These are phyloP conservation scores for Drosophila setifemur DNA, from an alignment of 1,140 invertebrate species.

Conservation along the genomic window DNA sequence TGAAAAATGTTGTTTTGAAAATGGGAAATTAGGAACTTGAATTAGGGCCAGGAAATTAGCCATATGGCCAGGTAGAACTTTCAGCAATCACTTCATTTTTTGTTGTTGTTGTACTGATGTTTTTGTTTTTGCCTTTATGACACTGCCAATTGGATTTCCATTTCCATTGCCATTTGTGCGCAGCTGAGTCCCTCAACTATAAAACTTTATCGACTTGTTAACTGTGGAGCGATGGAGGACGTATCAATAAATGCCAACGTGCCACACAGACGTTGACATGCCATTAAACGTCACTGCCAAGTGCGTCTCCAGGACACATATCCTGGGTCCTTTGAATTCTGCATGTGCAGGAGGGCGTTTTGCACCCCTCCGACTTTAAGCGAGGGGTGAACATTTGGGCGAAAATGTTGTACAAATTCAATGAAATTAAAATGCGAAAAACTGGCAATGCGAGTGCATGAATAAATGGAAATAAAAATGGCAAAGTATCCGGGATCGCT, in stretches of 20 bases:
- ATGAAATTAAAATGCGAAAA: constrained; percentile 78
- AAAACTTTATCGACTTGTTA: constrained; percentile 78
- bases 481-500: constrained; percentile 44
- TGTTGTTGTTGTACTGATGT: no score
- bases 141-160: constrained; percentile 58
- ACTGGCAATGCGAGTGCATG: constrained; percentile 17
- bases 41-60: constrained; percentile 58
- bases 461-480: constrained; percentile 48
- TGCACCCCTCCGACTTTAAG: background rate
- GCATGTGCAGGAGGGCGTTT: constrained; percentile 27
- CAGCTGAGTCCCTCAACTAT: constrained; percentile 66
- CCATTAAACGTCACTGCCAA: constrained; percentile 60
- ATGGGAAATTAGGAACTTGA: constrained; percentile 66
- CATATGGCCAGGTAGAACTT: constrained; percentile 58
- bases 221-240: constrained; percentile 54
- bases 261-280: constrained; percentile 68
- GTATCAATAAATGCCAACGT: constrained; percentile 72
- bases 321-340: constrained; percentile 32
- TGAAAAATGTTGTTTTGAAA: constrained; percentile 57
- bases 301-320: constrained; percentile 41
- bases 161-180: constrained; percentile 65
- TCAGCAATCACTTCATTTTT: background rate
- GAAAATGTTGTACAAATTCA: constrained; percentile 70
- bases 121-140: constrained; percentile 46
- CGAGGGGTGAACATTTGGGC: constrained; percentile 52